Evolutionary conservation across 2,113 vertebrate genomes (phyloP), one percentile per base, ranked within the genome.

Genomic region (Theropithecus gelada): DNA sequence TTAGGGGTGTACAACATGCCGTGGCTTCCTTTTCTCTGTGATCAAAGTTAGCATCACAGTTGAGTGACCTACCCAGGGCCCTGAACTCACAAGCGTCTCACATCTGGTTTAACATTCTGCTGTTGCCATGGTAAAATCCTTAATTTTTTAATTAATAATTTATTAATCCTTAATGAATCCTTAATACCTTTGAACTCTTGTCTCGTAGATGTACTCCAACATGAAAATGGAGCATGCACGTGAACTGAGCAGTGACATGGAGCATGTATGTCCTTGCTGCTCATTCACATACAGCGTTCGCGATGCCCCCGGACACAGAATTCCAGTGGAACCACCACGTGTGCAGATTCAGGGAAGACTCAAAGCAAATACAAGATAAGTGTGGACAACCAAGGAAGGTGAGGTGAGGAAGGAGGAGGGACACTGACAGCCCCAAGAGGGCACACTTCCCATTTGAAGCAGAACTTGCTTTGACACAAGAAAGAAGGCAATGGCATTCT

Each of bases 171-270:
- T 64, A 64, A 64, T 32, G 61, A 64, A 30, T 14, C 27, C 27
- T 22, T 10, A 64, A 64, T 72, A 30, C 70, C 25, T 43, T 93
- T 72, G 73, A 57, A 72, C 8, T 59, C 50, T 7, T 18, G 27
- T n/a, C 43, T 85, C 66, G 11, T 32, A 73, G 72, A 20, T 48
- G 18, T 82, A 68, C 27, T 43, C 40, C 30, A 3, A 12, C 2
- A 9, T 23, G 40, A 61, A 1, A 2, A 38, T 0, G 1, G 50
- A 12, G 13, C 8, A 10, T 9, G 0, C 0, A 0, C 0, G 2
- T 45, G 68, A 86, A 22, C 35, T 68, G 52, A 89, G 40, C 13
- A 23, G 30, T 70, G 22, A 27, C 2, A 6, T 13, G 7, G 8
- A 18, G 4, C 25, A 12, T 7, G 0, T 2, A 10, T 4, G 8